Base-by-base conservation (phyloP, 2,797 vertebrate species). In the Spheniscus humboldti region DNA sequence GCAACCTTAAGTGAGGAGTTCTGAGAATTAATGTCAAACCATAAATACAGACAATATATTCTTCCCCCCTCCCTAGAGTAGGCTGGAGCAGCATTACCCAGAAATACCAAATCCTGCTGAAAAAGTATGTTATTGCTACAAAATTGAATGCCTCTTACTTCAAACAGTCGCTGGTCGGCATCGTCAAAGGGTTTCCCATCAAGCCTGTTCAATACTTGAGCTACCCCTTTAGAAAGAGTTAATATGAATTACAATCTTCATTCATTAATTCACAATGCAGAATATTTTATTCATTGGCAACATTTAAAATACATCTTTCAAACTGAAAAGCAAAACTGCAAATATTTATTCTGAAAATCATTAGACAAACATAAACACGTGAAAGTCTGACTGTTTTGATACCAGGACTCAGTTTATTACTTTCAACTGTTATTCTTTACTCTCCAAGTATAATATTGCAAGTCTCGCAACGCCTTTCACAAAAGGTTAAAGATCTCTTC, bases 171-270 rank as follows among this genome's bases (percentile, higher is more conserved):
- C 97, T 99, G 99, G 98, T 99, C 99, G 47, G 99, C 99, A 67
- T 99, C 99, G 27, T 99, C 99, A 86, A 99, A 99, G 18, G 99
- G 99, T 97, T 99, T 99, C 75, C 99, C 99, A 94, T 99, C 99
- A 8, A 99, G 98, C 80, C 99, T 98, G 95, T 99, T 99, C 97
- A 99, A 98, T 91, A 99, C 99, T 97, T 99, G 99, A 96, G 99
- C 99, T 47, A 99, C 99, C 82, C 99, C 99, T 99, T 98, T 79
- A 90, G 87, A 97, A 95, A 96, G 88, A 96, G n/a, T 90, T 88
- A 88, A 84, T 45, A 88, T 14, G 48, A 69, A 85, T 91, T 80
- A 94, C 30, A 57, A 94, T 73, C 62, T 87, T 67, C 25, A 68
- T 78, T 86, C 13, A 45, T 50, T 81, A 83, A 47, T 71, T 89